Conservation (phyloP, 2,797 vertebrate genomes). For the Rhabdomys pumilio region DNA sequence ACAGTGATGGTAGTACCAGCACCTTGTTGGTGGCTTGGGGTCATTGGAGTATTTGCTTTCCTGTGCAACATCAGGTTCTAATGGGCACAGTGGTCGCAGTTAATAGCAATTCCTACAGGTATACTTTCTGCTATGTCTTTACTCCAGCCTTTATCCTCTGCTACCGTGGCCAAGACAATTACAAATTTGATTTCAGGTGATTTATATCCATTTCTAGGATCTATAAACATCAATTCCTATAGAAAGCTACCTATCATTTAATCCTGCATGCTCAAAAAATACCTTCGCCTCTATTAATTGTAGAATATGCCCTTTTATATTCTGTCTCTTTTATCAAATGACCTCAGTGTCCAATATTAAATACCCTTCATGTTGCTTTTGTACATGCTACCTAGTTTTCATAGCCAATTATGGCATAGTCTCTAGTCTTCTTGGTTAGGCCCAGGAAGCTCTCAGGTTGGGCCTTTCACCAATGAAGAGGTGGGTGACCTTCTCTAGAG, state of each 20-base stretch:
- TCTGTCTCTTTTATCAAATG: neutral
- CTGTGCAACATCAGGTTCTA: neutral
- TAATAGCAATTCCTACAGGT: neutral
- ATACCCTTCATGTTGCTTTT: neutral
- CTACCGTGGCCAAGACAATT: neutral
- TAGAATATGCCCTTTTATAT: neutral
- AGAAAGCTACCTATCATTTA: neutral
- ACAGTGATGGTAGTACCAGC: neutral
- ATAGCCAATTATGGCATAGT: neutral
- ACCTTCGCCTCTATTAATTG: neutral
- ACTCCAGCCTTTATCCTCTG: neutral
- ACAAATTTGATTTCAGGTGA: neutral
- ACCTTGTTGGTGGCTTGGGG: neutral
- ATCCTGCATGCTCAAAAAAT: neutral
- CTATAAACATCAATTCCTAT: neutral
- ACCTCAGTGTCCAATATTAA: neutral
- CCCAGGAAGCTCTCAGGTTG: neutral
- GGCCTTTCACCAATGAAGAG: neutral
- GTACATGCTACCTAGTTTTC: neutral
- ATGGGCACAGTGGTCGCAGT: neutral
- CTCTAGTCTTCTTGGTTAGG: neutral
- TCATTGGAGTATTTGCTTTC: neutral
- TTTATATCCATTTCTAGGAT: neutral
- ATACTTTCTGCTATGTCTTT: neutral
- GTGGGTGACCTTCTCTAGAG: neutral